Evolutionary conservation across 1,140 invertebrate species (phyloP).

Genomic region (Drosophila orosa): DNA sequence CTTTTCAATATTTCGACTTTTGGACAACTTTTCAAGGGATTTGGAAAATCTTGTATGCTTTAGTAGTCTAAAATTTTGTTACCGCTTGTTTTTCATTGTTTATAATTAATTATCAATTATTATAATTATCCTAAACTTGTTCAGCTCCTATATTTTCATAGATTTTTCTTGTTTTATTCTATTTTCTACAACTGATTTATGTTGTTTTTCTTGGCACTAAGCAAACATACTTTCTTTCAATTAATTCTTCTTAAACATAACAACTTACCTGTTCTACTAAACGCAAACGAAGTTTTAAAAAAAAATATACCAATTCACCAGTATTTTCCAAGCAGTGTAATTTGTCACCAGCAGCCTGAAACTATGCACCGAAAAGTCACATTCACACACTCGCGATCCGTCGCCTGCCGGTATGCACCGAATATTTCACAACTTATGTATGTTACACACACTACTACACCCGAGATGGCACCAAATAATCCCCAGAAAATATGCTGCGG

Average conservation of each 20-base stretch:
- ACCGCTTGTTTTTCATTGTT: neutral
- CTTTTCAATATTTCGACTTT: neutral
- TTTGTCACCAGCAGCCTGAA: slow-evolving; percentile 17
- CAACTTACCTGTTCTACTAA: slow-evolving; percentile 15
- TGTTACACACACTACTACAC: slow-evolving; percentile 5
- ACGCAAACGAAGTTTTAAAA: slow-evolving; percentile 12
- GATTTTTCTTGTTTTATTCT: neutral
- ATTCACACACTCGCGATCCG: slow-evolving; percentile 7
- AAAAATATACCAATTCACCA: neutral
- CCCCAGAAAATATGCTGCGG: slow-evolving; percentile 18
- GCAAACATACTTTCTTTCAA: slow-evolving; percentile 12
- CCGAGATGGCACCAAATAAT: slow-evolving; percentile 13
- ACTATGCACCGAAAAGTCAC: slow-evolving; percentile 33
- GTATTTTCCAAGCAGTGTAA: slow-evolving; percentile 21
- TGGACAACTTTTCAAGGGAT: neutral
- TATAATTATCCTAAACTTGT: too few relatives aligned
- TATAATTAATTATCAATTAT: too few relatives aligned
- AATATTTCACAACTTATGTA: slow-evolving; percentile 27
- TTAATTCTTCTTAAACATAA: slow-evolving; percentile 16
- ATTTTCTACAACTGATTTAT: neutral
- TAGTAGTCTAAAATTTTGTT: neutral
- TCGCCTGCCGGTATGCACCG: slow-evolving; percentile 30
- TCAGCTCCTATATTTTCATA: too few relatives aligned
- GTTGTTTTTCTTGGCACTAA: neutral
- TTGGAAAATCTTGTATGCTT: rapidly evolving